Conservation (phyloP, 2,797 vertebrate genomes). For the Ptychobarbus kaznakovi region DNA sequence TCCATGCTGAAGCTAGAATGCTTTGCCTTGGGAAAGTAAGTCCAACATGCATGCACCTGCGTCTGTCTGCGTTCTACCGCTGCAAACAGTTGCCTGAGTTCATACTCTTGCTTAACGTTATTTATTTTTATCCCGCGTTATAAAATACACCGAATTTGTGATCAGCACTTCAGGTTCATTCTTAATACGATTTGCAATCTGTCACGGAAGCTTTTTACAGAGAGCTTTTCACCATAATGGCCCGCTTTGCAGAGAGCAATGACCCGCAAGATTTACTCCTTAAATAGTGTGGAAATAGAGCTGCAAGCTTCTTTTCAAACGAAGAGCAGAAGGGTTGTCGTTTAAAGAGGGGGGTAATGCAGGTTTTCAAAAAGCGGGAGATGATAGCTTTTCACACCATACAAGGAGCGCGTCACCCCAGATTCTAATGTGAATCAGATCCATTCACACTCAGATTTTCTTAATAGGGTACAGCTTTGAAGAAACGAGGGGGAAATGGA, state of each 20-base stretch:
- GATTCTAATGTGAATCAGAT: conserved; percentile 63
- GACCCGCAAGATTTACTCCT: conserved; percentile 51
- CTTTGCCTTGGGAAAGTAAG: conserved; percentile 97
- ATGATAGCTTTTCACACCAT: conserved; percentile 49
- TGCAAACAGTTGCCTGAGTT: conserved; percentile 37
- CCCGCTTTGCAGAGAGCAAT: conserved; percentile 50
- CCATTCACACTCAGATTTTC: conserved; percentile 43
- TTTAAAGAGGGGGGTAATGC: conserved; percentile 30
- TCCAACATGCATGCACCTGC: conserved; percentile 60
- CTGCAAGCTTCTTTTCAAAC: conserved; percentile 42
- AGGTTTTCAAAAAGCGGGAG: conserved; percentile 46
- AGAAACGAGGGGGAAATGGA: conserved; percentile 57
- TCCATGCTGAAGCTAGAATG: conserved; percentile 92
- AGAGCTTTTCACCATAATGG: conserved; percentile 47
- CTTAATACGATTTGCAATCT: conserved; percentile 54
- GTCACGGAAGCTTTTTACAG: conserved; percentile 34
- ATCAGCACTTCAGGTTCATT: conserved; percentile 53
- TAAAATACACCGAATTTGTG: conserved; percentile 41
- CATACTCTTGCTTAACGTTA: conserved; percentile 18
- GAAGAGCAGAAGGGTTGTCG: conserved; percentile 35
- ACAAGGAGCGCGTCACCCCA: conserved; percentile 44
- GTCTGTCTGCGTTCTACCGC: conserved; percentile 38
- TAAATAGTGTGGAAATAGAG: conserved; percentile 55
- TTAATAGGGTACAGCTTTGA: conserved; percentile 46
- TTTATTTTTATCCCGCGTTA: conserved; percentile 40